Conservation (phyloP, 2,888 invertebrate genomes). For the Caenorhabditis macrosperma region DNA sequence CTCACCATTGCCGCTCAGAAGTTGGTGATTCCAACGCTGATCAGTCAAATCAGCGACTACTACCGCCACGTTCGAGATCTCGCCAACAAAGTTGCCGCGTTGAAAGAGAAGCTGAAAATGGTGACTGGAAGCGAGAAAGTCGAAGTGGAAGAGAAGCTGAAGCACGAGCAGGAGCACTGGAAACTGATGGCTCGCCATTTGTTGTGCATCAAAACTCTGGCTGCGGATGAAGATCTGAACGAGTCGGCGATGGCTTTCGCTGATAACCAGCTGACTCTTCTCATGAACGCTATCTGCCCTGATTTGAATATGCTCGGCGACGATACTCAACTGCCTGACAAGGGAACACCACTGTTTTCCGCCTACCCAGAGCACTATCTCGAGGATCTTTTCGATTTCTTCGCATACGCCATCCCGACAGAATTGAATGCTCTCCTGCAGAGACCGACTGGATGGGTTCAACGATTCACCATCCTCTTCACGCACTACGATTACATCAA, state of each 20-base stretch:
- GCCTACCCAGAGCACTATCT: constrained; percentile 96
- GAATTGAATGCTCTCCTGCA: constrained; percentile 84
- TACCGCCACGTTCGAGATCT: constrained; percentile 62
- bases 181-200: constrained; percentile 86
- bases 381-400: constrained; percentile 96
- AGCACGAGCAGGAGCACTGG: constrained; percentile 8
- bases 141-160: constrained; percentile 18
- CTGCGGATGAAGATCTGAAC: constrained; percentile 90
- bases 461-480: constrained; percentile 91
- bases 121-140: background rate
- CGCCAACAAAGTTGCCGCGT: constrained; percentile 4
- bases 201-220: constrained; percentile 91
- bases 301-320: constrained; percentile 34
- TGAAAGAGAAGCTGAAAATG: constrained; percentile 17
- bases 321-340: constrained; percentile 81
- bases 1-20: constrained; percentile 95
- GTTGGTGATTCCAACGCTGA: constrained; percentile 90
- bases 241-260: constrained; percentile 91
- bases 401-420: constrained; percentile 93
- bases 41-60: constrained; percentile 80
- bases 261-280: constrained; percentile 88
- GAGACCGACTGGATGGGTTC: constrained; percentile 86
- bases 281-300: constrained; percentile 82
- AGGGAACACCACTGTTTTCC: constrained; percentile 87
- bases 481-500: constrained; percentile 92